Percentiles rank a stretch among this genome's conserved stretches.
These are phyloP conservation scores for Stomatorhinus walkeri DNA, from an alignment of 2,797 vertebrate species.

Conservation along the genomic window DNA sequence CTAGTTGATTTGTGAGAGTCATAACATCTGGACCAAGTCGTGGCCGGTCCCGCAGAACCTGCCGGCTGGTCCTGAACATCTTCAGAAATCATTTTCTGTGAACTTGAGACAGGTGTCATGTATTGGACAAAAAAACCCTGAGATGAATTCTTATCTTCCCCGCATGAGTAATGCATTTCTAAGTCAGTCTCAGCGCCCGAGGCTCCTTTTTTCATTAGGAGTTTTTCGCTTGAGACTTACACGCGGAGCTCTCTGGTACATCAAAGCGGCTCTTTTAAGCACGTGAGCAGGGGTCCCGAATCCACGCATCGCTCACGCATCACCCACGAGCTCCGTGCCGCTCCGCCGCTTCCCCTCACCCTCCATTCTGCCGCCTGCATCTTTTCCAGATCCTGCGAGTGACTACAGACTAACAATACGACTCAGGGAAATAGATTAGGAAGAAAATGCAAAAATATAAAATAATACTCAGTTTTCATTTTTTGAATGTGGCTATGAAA, in stretches of 20 bases:
- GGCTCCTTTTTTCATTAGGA: background rate
- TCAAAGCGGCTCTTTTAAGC: slow-evolving; percentile 17
- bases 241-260: background rate
- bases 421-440: background rate
- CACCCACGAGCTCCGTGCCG: background rate
- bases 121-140: background rate
- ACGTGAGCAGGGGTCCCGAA: background rate
- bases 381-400: background rate
- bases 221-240: slow-evolving; percentile 8
- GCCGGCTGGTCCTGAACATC: background rate
- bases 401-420: background rate
- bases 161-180: background rate
- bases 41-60: background rate
- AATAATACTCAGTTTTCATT: background rate
- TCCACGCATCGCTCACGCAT: background rate
- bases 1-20: background rate
- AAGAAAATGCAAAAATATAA: background rate
- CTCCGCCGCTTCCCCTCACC: background rate
- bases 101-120: slow-evolving; percentile 9
- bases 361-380: background rate
- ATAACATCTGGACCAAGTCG: background rate
- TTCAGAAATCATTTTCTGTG: slow-evolving; percentile 4
- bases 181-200: background rate
- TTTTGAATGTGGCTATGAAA: background rate
- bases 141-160: background rate